Percentiles rank a stretch among this genome's conserved stretches.
Conservation (phyloP, 2,113 vertebrate species). For the Rousettus leschenaultii region DNA sequence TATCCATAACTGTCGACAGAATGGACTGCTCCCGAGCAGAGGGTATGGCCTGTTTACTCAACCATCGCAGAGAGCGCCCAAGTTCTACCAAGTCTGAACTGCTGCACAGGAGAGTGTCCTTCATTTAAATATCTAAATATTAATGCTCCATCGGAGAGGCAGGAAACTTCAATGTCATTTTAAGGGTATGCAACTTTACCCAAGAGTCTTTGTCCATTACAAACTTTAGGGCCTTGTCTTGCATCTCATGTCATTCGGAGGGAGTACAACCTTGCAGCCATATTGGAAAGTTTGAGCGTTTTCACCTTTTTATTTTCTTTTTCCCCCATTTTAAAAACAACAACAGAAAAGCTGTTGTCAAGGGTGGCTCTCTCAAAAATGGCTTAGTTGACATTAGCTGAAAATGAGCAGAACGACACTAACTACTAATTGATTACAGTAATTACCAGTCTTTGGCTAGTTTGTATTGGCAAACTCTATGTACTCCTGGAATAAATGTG, state of each 20-base stretch:
- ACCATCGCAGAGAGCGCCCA: constrained; percentile 88
- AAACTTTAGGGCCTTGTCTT: constrained; percentile 58
- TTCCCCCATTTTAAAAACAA: constrained; percentile 69
- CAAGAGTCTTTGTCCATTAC: constrained; percentile 53
- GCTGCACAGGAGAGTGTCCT: constrained; percentile 87
- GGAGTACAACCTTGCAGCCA: constrained; percentile 1
- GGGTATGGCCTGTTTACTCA: constrained; percentile 97
- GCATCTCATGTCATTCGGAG: constrained; percentile 24
- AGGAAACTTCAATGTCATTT: constrained; percentile 94
- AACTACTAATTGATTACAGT: constrained; percentile 98
- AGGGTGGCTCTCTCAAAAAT: constrained; percentile 84
- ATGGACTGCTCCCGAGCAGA: constrained; percentile 94
- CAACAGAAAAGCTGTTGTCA: constrained; percentile 80
- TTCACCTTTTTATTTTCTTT: constrained; percentile 63
- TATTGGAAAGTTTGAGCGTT: constrained; percentile 70
- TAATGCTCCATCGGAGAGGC: constrained; percentile 89
- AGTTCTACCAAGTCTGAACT: constrained; percentile 86
- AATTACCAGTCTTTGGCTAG: constrained; percentile 95
- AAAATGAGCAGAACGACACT: constrained; percentile 93
- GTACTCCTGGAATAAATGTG: constrained; percentile 94
- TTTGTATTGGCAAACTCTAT: constrained; percentile 94
- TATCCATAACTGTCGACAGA: constrained; percentile 98
- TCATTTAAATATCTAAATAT: constrained; percentile 99
- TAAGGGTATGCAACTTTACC: constrained; percentile 90
- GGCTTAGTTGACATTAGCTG: constrained; percentile 92